Conservation (phyloP, 1,140 invertebrate genomes). For the Ips typographus region DNA sequence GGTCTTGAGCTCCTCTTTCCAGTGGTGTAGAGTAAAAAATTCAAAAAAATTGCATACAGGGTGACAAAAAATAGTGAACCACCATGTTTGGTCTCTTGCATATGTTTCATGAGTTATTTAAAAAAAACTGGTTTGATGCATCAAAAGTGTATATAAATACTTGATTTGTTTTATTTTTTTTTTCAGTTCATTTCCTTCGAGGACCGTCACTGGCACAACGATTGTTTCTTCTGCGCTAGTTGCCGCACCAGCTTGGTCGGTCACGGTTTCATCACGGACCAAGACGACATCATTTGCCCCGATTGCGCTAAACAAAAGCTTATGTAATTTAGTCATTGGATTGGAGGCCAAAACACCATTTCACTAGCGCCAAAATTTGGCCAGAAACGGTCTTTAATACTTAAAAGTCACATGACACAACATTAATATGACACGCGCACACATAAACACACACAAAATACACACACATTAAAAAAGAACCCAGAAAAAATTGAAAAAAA, state of each 20-base stretch:
- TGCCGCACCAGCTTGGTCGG: conserved; percentile 96
- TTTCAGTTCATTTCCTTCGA: conserved; percentile 43
- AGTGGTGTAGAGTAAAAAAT: too few species aligned
- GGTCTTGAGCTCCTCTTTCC: too few species aligned
- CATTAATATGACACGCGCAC: conserved; percentile 26
- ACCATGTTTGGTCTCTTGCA: too few species aligned
- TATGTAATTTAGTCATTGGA: conserved; percentile 62
- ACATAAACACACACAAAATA: conserved; percentile 27
- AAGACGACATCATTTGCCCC: conserved; percentile 95
- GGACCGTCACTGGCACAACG: conserved; percentile 97
- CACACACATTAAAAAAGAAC: conserved; percentile 25
- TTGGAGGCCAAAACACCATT: background rate
- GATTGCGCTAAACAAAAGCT: conserved; percentile 97
- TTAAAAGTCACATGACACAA: conserved; percentile 26
- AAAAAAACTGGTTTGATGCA: background rate
- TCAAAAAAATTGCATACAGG: too few species aligned
- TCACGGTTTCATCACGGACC: conserved; percentile 98
- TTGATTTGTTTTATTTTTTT: background rate
- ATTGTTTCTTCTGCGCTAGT: conserved; percentile 97
- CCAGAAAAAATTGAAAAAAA: conserved; percentile 19
- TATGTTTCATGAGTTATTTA: too few species aligned
- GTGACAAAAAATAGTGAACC: too few species aligned
- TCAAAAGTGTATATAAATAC: too few species aligned
- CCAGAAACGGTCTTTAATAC: background rate
- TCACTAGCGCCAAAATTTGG: background rate